These are phyloP conservation scores for Drosophila mayri DNA, from an alignment of 1,140 invertebrate genomes.

Conservation along the genomic window DNA sequence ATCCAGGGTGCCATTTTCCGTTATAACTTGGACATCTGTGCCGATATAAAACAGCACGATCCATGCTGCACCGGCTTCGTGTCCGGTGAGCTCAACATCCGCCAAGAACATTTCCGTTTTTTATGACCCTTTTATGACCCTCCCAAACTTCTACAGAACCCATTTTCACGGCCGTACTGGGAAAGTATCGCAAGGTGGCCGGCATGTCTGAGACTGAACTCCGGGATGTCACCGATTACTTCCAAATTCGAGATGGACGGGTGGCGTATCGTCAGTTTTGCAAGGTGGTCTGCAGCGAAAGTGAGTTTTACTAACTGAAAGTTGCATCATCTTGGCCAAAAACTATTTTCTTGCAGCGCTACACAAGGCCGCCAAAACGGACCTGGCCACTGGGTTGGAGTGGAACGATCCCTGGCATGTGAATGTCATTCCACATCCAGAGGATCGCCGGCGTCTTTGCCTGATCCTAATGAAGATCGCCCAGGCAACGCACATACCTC, in stretches of 20 bases:
- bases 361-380: constrained; percentile 85
- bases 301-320: constrained; percentile 39
- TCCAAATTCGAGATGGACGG: constrained; percentile 89
- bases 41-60: constrained; percentile 89
- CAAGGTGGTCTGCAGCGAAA: constrained; percentile 88
- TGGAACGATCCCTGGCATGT: constrained; percentile 88
- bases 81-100: constrained; percentile 86
- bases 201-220: constrained; percentile 89
- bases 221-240: constrained; percentile 89
- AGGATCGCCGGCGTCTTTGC: constrained; percentile 88
- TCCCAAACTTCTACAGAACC: constrained; percentile 86
- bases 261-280: constrained; percentile 90
- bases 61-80: constrained; percentile 88
- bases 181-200: constrained; percentile 87
- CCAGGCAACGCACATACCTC: constrained; percentile 85
- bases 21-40: constrained; percentile 88
- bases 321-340: background rate
- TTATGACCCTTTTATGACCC: constrained; percentile 52
- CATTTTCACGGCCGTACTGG: constrained; percentile 89
- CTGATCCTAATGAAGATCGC: constrained; percentile 89
- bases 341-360: constrained; percentile 26
- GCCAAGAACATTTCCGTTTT: constrained; percentile 17
- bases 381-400: constrained; percentile 86
- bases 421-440: constrained; percentile 87
- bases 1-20: constrained; percentile 89